phyloP scores from a whole-genome alignment of 2,113 vertebrate genomes.

The Pogona vitticeps region DNA sequence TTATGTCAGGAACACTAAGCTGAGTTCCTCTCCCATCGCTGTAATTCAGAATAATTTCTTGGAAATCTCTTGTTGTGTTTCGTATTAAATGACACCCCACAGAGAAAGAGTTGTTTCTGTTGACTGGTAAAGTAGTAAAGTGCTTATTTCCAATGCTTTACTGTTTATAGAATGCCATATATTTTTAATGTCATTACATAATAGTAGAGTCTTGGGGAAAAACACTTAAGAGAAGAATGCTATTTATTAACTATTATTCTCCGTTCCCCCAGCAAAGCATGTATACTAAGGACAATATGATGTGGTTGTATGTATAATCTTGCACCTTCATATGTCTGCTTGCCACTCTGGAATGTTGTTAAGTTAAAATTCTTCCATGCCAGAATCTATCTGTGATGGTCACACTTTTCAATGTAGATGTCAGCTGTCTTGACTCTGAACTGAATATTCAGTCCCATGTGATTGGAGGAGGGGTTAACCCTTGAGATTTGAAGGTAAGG shows the following conservation, averaged over 20 bases:
- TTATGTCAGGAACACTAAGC: neutral
- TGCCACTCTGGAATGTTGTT: neutral
- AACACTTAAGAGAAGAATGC: neutral
- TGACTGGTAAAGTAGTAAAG: slow-evolving; percentile 37
- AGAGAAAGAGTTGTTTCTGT: slow-evolving; percentile 5
- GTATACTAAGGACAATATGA: neutral
- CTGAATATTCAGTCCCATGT: too few relatives aligned
- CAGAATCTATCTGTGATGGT: neutral
- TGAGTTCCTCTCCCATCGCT: slow-evolving; percentile 34
- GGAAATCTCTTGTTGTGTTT: neutral
- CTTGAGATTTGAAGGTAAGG: too few relatives aligned
- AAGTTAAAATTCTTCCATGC: neutral
- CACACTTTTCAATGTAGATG: neutral
- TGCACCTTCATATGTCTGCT: neutral
- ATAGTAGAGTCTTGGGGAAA: slow-evolving; percentile 34
- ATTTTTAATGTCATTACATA: slow-evolving; percentile 30
- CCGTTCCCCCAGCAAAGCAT: slow-evolving; percentile 3
- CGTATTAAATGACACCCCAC: slow-evolving; percentile 6
- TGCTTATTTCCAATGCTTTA: slow-evolving; percentile 24
- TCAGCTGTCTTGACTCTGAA: neutral
- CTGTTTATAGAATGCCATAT: slow-evolving; percentile 29
- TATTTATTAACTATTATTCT: neutral
- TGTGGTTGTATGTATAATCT: neutral
- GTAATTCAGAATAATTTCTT: slow-evolving; percentile 17
- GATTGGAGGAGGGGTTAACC: too few relatives aligned